Base-by-base conservation (phyloP, 2,888 invertebrate species). In the Drosophila formosana region DNA sequence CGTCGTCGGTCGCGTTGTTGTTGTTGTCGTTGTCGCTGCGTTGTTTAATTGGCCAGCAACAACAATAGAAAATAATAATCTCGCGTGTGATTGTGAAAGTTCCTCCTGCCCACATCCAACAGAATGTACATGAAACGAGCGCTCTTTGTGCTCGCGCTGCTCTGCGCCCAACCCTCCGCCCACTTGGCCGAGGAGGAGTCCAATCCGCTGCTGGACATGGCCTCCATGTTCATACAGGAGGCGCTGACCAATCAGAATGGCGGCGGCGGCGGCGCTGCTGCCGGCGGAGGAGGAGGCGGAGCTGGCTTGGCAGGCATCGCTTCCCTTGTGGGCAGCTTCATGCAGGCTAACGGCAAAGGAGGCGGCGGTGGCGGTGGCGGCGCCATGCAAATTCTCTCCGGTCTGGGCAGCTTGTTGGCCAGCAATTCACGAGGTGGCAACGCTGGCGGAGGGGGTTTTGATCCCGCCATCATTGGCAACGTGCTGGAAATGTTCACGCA, bases 201-300 rank as follows among this genome's bases (percentile, higher is more conserved):
- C 1, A 95, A 94, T 85, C 95, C 95, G 0, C 93, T 96, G 55
- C 88, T 96, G 75, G 95, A 96, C 75, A 94, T 95, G 66, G 96
- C 96, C 0, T 94, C 95, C 3, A 93, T 95, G 18, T 94, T 96
- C 61, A 93, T 96, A 45, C 94, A 95, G 83, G 95, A 95, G 82
- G 94, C 95, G 83, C 51, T 91, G 51, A 89, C 76, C 52, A 91
- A 90, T 65, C 90, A 90, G 69, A 89, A 90, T 49, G 92, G 92
- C 3, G 93, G 92, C 8, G 91, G 74, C 26, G 89, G 94, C 57
- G 93, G 93, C 0, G 94, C 94, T 0, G 82, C 72, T 6, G 74
- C n/a, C 45, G 89, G 49, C 0, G 84, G 74, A 6, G 90, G 89
- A 7, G 86, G 86, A 1, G 90, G 94, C 50, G 94, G 93, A 0